These are phyloP conservation scores for Pristionchus fissidentatus DNA, from an alignment of 2,888 invertebrate species.

Conservation along the genomic window DNA sequence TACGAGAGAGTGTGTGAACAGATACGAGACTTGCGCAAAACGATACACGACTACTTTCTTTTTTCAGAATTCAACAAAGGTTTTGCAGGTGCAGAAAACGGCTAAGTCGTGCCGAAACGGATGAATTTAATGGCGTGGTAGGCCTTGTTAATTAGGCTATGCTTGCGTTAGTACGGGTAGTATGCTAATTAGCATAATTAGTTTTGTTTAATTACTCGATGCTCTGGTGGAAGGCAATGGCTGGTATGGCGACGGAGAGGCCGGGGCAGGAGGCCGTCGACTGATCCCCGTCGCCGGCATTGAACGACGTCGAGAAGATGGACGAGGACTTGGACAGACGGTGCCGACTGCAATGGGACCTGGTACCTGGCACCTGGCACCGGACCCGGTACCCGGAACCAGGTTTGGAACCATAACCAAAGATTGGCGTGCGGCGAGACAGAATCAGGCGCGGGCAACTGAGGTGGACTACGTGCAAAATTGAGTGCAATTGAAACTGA, in stretches of 20 bases:
- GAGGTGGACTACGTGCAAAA: too few relatives aligned
- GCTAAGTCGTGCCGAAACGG: too few relatives aligned
- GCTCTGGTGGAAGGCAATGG: conserved; percentile 48
- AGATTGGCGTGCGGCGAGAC: not conserved
- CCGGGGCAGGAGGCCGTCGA: conserved; percentile 11
- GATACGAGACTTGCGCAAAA: too few relatives aligned
- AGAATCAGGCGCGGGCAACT: too few relatives aligned
- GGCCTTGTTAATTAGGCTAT: too few relatives aligned
- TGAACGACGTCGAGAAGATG: conserved; percentile 28
- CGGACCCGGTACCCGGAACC: not conserved
- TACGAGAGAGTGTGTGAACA: too few relatives aligned
- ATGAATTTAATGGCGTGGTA: too few relatives aligned
- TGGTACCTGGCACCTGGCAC: not conserved
- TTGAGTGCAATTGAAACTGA: too few relatives aligned
- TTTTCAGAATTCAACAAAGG: too few relatives aligned
- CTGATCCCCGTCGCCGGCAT: not conserved
- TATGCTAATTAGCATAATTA: too few relatives aligned
- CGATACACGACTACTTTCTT: conserved; percentile 3
- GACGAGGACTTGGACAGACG: conserved; percentile 42
- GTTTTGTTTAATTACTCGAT: conserved; percentile 45
- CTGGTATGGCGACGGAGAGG: conserved; percentile 45
- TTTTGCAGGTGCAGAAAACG: too few relatives aligned
- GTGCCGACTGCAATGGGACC: conserved; percentile 21
- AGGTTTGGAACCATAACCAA: not conserved
- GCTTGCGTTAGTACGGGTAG: too few relatives aligned